Evolutionary conservation across 1,140 invertebrate genomes (phyloP).

Genomic region (Lordiphosa clarofinis): DNA sequence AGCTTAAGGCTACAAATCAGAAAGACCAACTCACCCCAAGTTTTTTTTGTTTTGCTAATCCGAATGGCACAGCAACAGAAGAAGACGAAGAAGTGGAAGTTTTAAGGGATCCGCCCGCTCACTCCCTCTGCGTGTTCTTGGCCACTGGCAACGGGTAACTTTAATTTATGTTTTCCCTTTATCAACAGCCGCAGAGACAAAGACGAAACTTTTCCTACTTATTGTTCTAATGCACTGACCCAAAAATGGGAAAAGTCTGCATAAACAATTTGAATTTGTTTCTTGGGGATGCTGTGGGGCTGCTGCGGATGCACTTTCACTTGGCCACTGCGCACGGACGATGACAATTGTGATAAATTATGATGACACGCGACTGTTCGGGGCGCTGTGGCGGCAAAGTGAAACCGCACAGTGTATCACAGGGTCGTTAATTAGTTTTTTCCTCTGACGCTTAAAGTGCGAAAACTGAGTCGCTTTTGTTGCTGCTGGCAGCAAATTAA

Average conservation of each 20-base stretch:
- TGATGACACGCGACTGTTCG: slow-evolving; percentile 43
- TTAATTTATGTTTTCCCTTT: slow-evolving; percentile 52
- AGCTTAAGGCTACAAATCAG: slow-evolving; percentile 45
- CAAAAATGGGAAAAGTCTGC: slow-evolving; percentile 35
- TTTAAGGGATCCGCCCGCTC: slow-evolving; percentile 23
- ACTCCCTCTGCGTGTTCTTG: slow-evolving; percentile 3
- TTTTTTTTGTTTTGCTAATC: slow-evolving; percentile 45
- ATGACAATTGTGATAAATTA: slow-evolving; percentile 73
- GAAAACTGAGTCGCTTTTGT: slow-evolving; percentile 36
- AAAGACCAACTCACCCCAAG: slow-evolving; percentile 41
- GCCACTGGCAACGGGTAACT: slow-evolving; percentile 16
- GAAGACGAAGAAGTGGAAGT: slow-evolving; percentile 18
- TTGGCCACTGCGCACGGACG: slow-evolving; percentile 2
- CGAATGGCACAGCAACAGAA: slow-evolving; percentile 21
- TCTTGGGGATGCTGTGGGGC: slow-evolving; percentile 27
- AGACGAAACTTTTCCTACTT: slow-evolving; percentile 34
- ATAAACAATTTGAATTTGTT: slow-evolving; percentile 55
- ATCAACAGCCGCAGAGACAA: slow-evolving; percentile 3
- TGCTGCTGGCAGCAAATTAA: slow-evolving; percentile 49
- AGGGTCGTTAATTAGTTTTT: slow-evolving; percentile 55
- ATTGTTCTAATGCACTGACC: slow-evolving; percentile 63
- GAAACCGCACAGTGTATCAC: slow-evolving; percentile 53
- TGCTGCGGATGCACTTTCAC: slow-evolving; percentile 34
- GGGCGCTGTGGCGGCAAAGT: slow-evolving; percentile 26
- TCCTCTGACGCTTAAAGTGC: slow-evolving; percentile 54